Base-by-base conservation (phyloP, 2,797 vertebrate species). In the Gymnothorax javanicus region DNA sequence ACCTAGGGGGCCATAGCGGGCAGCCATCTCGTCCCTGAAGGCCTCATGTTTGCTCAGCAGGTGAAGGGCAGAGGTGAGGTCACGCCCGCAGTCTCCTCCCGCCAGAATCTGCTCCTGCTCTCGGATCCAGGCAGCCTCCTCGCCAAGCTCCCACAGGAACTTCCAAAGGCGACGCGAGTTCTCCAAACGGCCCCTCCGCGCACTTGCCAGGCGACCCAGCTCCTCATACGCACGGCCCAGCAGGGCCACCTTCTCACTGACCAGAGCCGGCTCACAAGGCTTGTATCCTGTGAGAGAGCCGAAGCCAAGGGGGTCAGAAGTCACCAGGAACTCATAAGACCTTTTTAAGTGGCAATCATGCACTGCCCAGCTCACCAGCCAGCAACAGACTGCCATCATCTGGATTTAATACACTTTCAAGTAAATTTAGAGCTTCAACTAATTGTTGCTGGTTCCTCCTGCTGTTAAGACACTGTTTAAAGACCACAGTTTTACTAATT, bases 81-180 rank as follows among this genome's bases (percentile, higher is more conserved):
- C 98, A 8, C 97, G 95, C 33, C 98, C 98, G 0, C 96, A 96
- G 73, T 99, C 98, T 0, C 97, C 97, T 0, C 96, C 97, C 0
- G 96, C 94, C 88, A 99, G 93, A 83, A 99, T 97, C 92, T 97
- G 97, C 91, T 97, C 97, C 93, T 99, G 98, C 87, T 99, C 98
- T 86, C 98, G 93, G 90, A 99, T 97, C 98, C 98, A 99, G 1
- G 98, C 97, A 11, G 97, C 96, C 20, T 98, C 96, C 92, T 99
- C 98, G 0, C 97, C 98, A 25, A 97, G 89, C 86, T 99, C 98
- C 98, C 98, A 99, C 89, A 98, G 93, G 92, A 99, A 98, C 88
- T 97, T 96, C 98, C 98, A 99, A n/a, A 99, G 95, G 4, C 97
- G 95, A 0, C 96, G 95, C 0, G 98, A 99, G 52, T 98, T 98